Evolutionary conservation across 2,113 vertebrate species (phyloP).

Genomic region (Podarcis muralis): DNA sequence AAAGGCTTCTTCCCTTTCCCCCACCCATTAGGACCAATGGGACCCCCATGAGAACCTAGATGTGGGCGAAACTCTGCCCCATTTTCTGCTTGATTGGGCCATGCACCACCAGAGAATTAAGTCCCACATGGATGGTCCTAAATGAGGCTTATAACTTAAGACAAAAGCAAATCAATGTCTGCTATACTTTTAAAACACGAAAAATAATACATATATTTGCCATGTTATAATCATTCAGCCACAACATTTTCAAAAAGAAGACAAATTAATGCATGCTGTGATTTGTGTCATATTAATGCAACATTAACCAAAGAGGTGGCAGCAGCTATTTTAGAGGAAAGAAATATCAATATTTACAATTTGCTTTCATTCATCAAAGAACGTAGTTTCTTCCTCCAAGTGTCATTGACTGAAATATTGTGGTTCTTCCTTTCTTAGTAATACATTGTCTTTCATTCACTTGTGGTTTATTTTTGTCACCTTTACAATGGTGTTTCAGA

Average conservation of each 20-base stretch:
- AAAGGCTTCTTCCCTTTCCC: too few species aligned
- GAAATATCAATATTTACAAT: neutral
- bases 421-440: neutral
- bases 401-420: neutral
- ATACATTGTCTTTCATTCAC: neutral
- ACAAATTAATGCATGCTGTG: constrained; percentile 32
- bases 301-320: neutral
- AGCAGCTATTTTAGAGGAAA: neutral
- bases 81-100: too few species aligned
- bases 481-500: neutral
- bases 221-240: constrained; percentile 14
- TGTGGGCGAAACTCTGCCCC: too few species aligned
- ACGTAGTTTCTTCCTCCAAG: neutral
- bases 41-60: too few species aligned
- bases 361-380: constrained; percentile 3
- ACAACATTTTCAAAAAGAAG: neutral
- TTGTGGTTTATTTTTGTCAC: neutral
- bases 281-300: constrained; percentile 7
- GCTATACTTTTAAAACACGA: neutral
- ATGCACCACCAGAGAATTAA: too few species aligned
- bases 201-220: neutral
- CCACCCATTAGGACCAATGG: too few species aligned
- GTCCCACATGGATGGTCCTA: neutral
- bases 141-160: neutral
- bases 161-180: neutral